These are phyloP conservation scores for Latrodectus geometricus DNA, from an alignment of 1,140 invertebrate species.

Conservation along the genomic window DNA sequence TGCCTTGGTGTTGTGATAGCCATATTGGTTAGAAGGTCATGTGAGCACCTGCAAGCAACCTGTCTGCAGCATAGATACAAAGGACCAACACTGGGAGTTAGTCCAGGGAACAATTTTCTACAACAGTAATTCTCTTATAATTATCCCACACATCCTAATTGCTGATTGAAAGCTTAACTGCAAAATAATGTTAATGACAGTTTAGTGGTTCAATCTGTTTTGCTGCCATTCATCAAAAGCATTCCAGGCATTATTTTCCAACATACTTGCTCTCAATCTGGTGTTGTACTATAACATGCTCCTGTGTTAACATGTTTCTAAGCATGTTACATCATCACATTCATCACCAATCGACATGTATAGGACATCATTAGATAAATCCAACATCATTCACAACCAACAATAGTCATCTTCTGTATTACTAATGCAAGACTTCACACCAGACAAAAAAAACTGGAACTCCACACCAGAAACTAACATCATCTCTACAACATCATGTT, in stretches of 20 bases:
- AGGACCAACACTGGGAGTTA: neutral
- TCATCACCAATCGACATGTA: neutral
- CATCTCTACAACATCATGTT: neutral
- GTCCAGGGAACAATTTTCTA: slow-evolving; percentile 13
- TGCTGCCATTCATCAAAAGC: neutral
- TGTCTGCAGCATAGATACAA: slow-evolving; percentile 13
- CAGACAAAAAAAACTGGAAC: slow-evolving; percentile 9
- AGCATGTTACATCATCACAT: neutral
- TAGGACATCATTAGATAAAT: neutral
- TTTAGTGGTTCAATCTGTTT: neutral
- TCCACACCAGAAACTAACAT: neutral
- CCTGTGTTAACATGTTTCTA: slow-evolving; percentile 1
- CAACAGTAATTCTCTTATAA: neutral
- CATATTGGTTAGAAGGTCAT: slow-evolving; percentile 19
- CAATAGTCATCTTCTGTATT: neutral
- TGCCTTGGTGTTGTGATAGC: neutral
- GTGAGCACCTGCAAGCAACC: slow-evolving; percentile 1
- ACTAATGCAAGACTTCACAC: neutral
- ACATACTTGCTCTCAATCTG: neutral
- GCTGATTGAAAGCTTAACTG: no score
- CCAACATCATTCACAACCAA: slow-evolving; percentile 6
- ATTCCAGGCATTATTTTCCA: slow-evolving; percentile 4
- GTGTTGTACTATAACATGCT: neutral
- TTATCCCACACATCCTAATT: neutral
- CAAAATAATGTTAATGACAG: no score